Evolutionary conservation across 2,888 invertebrate species (phyloP).

Genomic region (Ashinkailepas kermadecensis): DNA sequence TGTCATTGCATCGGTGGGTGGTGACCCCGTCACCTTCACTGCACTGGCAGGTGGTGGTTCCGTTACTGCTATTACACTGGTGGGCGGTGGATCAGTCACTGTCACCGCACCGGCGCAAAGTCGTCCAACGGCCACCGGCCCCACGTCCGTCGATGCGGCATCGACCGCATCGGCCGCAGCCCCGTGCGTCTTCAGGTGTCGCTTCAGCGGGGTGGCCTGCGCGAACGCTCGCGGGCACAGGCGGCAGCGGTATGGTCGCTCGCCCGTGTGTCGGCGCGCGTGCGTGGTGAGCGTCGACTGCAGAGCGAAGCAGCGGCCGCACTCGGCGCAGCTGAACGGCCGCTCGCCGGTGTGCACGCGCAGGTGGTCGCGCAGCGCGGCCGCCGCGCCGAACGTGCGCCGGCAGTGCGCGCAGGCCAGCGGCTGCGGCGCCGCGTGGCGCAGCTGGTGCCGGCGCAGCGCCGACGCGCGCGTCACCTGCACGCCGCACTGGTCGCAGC

Average conservation of each 20-base stretch:
- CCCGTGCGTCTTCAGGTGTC: neutral
- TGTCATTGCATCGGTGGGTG: too few relatives aligned
- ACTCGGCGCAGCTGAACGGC: neutral
- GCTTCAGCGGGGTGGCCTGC: constrained; percentile 10
- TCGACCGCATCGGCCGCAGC: neutral
- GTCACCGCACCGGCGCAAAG: too few relatives aligned
- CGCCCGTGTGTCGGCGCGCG: neutral
- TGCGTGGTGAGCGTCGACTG: neutral
- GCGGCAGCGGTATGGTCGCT: neutral
- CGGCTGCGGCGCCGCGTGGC: neutral
- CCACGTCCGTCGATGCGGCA: neutral
- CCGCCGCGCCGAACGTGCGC: neutral
- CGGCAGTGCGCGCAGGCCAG: neutral
- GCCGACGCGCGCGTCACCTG: constrained; percentile 1
- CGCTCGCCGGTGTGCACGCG: constrained; percentile 8
- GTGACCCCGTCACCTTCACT: too few relatives aligned
- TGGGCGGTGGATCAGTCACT: too few relatives aligned
- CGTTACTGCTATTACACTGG: too few relatives aligned
- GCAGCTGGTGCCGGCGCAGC: constrained; percentile 7
- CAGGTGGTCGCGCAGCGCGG: neutral
- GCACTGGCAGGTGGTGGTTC: too few relatives aligned
- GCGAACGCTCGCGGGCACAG: constrained; percentile 1
- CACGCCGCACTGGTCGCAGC: constrained; percentile 11
- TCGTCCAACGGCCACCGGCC: too few relatives aligned
- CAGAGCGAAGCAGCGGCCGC: neutral